These are phyloP conservation scores for Sebastolobus altivelis DNA, from an alignment of 2,797 vertebrate genomes.

Conservation along the genomic window DNA sequence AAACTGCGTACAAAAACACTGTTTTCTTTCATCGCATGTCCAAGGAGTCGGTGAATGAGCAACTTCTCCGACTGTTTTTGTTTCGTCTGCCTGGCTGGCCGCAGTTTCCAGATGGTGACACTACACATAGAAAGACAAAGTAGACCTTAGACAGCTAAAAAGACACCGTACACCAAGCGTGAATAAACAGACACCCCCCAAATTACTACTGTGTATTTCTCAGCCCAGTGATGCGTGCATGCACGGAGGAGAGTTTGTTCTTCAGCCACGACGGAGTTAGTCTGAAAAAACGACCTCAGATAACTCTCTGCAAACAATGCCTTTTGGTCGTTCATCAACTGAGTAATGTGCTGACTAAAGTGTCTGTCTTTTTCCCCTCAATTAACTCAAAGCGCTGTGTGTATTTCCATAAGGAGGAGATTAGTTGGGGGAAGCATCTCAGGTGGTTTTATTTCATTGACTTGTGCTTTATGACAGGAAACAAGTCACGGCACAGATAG, in stretches of 20 bases:
- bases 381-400: conserved; percentile 64
- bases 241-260: conserved; percentile 21
- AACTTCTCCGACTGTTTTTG: conserved; percentile 25
- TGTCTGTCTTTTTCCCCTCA: conserved; percentile 60
- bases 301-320: conserved; percentile 54
- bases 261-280: conserved; percentile 18
- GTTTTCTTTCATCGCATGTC: conserved; percentile 1
- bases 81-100: conserved; percentile 25
- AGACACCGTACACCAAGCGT: conserved; percentile 33
- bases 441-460: conserved; percentile 60
- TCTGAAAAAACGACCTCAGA: conserved; percentile 42
- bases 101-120: conserved; percentile 49
- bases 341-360: conserved; percentile 71
- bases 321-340: conserved; percentile 63
- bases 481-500: conserved; percentile 32
- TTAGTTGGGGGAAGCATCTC: conserved; percentile 57
- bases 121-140: conserved; percentile 50
- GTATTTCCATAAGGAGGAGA: conserved; percentile 55
- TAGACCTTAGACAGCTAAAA: conserved; percentile 36
- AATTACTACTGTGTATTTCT: conserved; percentile 49
- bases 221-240: conserved; percentile 25
- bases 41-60: conserved; percentile 13
- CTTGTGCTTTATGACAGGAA: conserved; percentile 64
- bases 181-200: conserved; percentile 54
- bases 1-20: not conserved